Evolutionary conservation across 2,888 invertebrate species (phyloP).

Genomic region (Nipponacmea schrenckii): DNA sequence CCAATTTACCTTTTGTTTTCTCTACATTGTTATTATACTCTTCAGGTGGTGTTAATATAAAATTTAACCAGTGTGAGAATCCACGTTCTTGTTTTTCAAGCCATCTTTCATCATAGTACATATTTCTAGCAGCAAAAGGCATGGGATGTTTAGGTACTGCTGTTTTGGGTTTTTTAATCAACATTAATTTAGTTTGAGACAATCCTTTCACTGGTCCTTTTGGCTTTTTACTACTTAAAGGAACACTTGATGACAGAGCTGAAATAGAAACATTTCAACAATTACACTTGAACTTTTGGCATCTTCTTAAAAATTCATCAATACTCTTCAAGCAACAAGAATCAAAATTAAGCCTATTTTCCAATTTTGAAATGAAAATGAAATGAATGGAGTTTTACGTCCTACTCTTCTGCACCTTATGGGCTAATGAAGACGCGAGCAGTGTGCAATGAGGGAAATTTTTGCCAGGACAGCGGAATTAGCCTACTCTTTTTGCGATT

Average conservation of each 20-base stretch:
- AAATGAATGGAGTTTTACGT: too few relatives aligned
- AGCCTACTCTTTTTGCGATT: too few relatives aligned
- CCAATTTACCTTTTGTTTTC: slow-evolving; percentile 54
- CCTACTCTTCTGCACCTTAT: too few relatives aligned
- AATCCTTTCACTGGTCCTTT: slow-evolving; percentile 39
- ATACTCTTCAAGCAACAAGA: too few relatives aligned
- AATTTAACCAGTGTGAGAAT: slow-evolving; percentile 69
- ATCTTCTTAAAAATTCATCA: too few relatives aligned
- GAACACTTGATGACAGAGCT: slow-evolving; percentile 4
- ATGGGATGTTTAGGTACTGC: slow-evolving; percentile 65
- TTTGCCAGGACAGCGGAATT: too few relatives aligned
- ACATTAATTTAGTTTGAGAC: slow-evolving; percentile 51
- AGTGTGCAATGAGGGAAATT: too few relatives aligned
- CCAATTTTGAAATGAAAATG: too few relatives aligned
- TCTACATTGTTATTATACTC: slow-evolving; percentile 50
- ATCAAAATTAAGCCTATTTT: too few relatives aligned
- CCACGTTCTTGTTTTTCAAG: slow-evolving; percentile 69
- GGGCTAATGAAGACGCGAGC: too few relatives aligned
- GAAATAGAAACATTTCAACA: neutral
- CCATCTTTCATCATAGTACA: slow-evolving; percentile 70
- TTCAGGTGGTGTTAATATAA: slow-evolving; percentile 68
- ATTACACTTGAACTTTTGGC: neutral
- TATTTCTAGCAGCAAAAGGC: slow-evolving; percentile 68
- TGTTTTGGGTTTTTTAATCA: slow-evolving; percentile 55
- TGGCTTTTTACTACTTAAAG: slow-evolving; percentile 21